Evolutionary conservation across 2,113 vertebrate species (phyloP).

Genomic region (Calcarius ornatus): DNA sequence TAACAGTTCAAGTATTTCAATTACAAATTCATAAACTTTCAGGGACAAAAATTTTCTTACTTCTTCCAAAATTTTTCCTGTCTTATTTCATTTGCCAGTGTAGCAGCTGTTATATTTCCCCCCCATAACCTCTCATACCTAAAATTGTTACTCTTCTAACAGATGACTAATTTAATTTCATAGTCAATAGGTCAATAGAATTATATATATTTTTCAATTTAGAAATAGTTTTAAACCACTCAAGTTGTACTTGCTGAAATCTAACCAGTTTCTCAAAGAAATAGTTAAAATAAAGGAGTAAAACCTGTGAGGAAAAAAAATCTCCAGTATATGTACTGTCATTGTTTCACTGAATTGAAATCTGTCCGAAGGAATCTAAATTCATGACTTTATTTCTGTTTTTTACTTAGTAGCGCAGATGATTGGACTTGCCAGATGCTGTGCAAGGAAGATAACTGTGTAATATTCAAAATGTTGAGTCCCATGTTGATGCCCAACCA

Average conservation of each 20-base stretch:
- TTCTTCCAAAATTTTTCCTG: neutral
- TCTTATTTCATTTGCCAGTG: neutral
- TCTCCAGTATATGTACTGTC: neutral
- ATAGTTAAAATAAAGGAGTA: neutral
- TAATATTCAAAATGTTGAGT: slow-evolving; percentile 2
- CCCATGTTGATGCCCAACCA: neutral
- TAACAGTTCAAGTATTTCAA: neutral
- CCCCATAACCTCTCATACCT: neutral
- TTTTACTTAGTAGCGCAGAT: neutral
- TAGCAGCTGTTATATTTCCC: neutral
- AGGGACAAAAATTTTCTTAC: neutral
- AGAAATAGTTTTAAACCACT: neutral
- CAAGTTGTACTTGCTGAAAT: neutral
- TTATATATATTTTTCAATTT: neutral
- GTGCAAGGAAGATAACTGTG: slow-evolving; percentile 2
- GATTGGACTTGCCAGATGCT: slow-evolving; percentile 12
- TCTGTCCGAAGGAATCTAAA: neutral
- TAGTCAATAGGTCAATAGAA: neutral
- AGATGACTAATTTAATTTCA: neutral
- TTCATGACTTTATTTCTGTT: neutral
- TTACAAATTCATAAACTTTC: neutral
- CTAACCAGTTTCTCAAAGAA: neutral
- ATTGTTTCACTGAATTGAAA: neutral
- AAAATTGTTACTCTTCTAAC: neutral
- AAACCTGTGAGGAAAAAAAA: neutral